Conservation (phyloP, 1,140 invertebrate genomes). For the Hormaphis cornu region DNA sequence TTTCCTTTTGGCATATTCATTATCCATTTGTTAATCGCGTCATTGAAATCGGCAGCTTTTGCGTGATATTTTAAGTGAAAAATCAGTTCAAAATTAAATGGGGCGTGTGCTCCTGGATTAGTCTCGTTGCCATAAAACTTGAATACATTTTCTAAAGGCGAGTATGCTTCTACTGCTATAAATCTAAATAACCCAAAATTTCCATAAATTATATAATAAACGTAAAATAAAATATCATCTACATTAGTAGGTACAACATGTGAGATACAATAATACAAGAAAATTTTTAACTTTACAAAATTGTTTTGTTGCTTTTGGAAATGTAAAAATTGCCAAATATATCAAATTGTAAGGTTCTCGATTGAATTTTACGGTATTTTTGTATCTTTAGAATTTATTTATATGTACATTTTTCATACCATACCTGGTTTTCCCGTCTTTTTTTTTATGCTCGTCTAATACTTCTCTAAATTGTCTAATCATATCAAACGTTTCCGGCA, state of each 20-base stretch:
- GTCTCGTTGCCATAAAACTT: constrained; percentile 54
- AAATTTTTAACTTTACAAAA: too few species aligned
- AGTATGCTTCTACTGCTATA: constrained; percentile 65
- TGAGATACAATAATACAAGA: too few species aligned
- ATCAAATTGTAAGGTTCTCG: too few species aligned
- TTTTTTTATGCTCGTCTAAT: constrained; percentile 49
- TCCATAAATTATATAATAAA: too few species aligned
- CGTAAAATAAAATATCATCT: too few species aligned
- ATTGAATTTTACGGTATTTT: too few species aligned
- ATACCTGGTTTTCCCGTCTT: constrained; percentile 33
- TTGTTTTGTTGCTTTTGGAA: too few species aligned
- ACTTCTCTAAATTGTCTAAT: constrained; percentile 54
- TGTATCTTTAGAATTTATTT: too few species aligned
- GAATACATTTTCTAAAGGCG: constrained; percentile 49
- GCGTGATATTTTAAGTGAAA: constrained; percentile 45
- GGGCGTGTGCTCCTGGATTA: constrained; percentile 49
- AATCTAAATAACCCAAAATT: too few species aligned
- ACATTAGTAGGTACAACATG: too few species aligned
- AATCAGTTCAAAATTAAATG: constrained; percentile 53
- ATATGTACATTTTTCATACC: not conserved
- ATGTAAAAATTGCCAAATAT: too few species aligned
- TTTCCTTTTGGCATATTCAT: constrained; percentile 49
- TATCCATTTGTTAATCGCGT: constrained; percentile 49
- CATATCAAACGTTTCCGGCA: constrained; percentile 51
- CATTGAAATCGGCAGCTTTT: constrained; percentile 48